Evolutionary conservation across 1,140 invertebrate species (phyloP).

Genomic region (Penaeus japonicus): DNA sequence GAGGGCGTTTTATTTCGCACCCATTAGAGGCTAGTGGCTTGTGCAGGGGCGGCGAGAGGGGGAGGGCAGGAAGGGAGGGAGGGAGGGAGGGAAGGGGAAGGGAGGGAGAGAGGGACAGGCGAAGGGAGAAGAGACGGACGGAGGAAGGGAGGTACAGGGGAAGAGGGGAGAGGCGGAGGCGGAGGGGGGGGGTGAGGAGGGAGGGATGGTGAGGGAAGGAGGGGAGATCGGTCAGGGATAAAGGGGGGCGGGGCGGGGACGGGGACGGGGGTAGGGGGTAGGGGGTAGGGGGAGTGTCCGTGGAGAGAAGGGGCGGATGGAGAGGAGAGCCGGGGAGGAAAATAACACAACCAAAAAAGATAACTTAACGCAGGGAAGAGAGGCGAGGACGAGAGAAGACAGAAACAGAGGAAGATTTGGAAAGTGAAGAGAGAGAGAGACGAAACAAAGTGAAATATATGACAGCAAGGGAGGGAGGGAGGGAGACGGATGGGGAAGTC

Average conservation of each 20-base stretch:
- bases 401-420: no score
- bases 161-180: background rate
- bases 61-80: background rate
- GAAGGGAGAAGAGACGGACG: background rate
- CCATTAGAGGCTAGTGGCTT: conserved; percentile 35
- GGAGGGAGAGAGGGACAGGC: background rate
- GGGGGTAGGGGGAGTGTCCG: background rate
- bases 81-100: no score
- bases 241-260: background rate
- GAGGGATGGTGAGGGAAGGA: background rate
- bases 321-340: no score
- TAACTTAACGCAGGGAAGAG: no score
- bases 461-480: no score
- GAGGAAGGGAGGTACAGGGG: background rate
- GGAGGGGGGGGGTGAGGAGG: background rate
- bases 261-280: background rate
- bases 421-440: no score
- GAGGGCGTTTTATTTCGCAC: conserved; percentile 44
- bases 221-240: no score
- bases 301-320: background rate
- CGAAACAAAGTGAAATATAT: no score
- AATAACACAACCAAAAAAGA: no score
- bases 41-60: background rate
- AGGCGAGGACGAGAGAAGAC: no score
- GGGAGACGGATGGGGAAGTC: no score